Evolutionary conservation across 64 coral and sea anemone species (phyloP).

Genomic region (Anthopleura sola): DNA sequence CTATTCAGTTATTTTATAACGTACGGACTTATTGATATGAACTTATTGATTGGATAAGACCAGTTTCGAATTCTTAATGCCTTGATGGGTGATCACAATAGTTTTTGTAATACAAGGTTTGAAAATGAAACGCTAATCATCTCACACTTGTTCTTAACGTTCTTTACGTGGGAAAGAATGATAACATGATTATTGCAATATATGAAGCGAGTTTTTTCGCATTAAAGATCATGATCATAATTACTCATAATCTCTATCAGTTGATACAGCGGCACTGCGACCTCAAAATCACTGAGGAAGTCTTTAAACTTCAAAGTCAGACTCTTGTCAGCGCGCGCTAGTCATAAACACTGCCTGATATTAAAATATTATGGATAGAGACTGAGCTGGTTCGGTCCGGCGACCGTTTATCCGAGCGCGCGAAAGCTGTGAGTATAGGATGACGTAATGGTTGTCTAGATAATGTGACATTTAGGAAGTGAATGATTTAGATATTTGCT

Average conservation of each 20-base stretch:
- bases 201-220: neutral
- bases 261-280: neutral
- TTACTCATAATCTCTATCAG: neutral
- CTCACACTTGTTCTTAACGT: too few species aligned
- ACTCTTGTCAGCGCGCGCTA: neutral
- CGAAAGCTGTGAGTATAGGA: neutral
- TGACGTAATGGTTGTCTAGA: constrained; percentile 1
- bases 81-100: too few species aligned
- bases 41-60: too few species aligned
- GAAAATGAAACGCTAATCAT: too few species aligned
- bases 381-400: neutral
- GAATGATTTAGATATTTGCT: neutral
- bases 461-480: neutral
- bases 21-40: too few species aligned
- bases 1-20: too few species aligned
- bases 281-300: neutral
- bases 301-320: neutral
- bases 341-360: neutral
- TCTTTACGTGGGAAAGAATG: too few species aligned
- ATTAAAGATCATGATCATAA: neutral
- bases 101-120: too few species aligned
- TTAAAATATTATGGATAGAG: neutral
- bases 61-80: too few species aligned
- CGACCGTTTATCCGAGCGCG: neutral
- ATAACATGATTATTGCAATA: too few species aligned